Evolutionary conservation across 2,888 invertebrate species (phyloP).

Genomic region (Eremobia ochroleuca): DNA sequence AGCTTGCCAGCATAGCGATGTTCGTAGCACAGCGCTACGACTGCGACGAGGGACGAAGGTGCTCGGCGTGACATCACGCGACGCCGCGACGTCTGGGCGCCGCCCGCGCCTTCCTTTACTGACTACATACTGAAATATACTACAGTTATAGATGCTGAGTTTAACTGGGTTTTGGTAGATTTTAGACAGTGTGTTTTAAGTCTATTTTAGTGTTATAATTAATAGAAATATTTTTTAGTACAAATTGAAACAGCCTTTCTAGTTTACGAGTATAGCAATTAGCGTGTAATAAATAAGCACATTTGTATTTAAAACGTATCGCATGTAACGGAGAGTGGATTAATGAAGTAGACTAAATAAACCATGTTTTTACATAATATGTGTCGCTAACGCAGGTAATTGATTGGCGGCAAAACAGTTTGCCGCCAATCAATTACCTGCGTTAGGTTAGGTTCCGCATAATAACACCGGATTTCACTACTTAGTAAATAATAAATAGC

Average conservation of each 20-base stretch:
- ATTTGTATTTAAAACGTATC: neutral
- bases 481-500: slow-evolving; percentile 22
- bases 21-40: slow-evolving; percentile 30
- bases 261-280: neutral
- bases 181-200: neutral
- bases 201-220: neutral
- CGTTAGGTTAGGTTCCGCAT: slow-evolving; percentile 8
- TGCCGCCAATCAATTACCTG: no score
- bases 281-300: neutral
- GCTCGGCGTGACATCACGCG: slow-evolving; percentile 59
- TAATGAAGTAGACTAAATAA: neutral
- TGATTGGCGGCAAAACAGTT: slow-evolving; percentile 26
- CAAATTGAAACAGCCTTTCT: neutral
- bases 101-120: slow-evolving; percentile 28
- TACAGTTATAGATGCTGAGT: slow-evolving; percentile 9
- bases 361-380: neutral
- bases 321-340: neutral
- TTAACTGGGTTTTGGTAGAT: neutral
- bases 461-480: slow-evolving; percentile 13
- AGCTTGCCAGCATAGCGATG: slow-evolving; percentile 9
- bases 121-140: slow-evolving; percentile 13
- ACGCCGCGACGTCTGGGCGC: slow-evolving; percentile 74
- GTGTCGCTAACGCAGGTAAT: slow-evolving; percentile 29
- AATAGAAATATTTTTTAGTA: no score
- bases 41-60: slow-evolving; percentile 52